Conservation (phyloP, 2,888 invertebrate genomes). For the Sthenelais limicola region DNA sequence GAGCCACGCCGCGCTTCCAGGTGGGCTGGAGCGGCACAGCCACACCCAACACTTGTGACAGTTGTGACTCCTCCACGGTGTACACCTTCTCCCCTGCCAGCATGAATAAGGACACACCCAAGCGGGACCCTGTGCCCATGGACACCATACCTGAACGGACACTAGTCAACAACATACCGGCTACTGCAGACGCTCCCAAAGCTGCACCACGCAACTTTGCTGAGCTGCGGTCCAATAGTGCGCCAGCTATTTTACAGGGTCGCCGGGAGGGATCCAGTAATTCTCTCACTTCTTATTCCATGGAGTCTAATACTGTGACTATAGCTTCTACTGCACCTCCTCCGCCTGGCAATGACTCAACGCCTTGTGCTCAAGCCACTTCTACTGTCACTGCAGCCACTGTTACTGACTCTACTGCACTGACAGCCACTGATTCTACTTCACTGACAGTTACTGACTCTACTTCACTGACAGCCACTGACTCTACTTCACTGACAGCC, state of each 20-base stretch:
- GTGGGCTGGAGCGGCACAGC: constrained; percentile 1
- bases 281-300: too few relatives aligned
- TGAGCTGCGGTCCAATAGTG: background rate
- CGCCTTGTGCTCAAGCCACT: too few relatives aligned
- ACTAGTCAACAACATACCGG: background rate
- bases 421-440: background rate
- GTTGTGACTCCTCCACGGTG: background rate
- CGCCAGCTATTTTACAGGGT: background rate
- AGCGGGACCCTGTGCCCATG: background rate
- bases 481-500: background rate
- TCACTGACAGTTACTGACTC: background rate
- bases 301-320: too few relatives aligned
- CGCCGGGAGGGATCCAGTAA: background rate
- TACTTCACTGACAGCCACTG: background rate
- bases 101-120: background rate
- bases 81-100: background rate
- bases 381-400: background rate
- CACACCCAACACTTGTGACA: constrained; percentile 2
- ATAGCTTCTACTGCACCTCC: too few relatives aligned
- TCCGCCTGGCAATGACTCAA: too few relatives aligned
- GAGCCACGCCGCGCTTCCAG: constrained; percentile 35
- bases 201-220: background rate
- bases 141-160: background rate
- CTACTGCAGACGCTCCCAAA: background rate
- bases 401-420: background rate